phyloP scores from a whole-genome alignment of 1,140 invertebrate genomes.

The Calephelis virginiensis region DNA sequence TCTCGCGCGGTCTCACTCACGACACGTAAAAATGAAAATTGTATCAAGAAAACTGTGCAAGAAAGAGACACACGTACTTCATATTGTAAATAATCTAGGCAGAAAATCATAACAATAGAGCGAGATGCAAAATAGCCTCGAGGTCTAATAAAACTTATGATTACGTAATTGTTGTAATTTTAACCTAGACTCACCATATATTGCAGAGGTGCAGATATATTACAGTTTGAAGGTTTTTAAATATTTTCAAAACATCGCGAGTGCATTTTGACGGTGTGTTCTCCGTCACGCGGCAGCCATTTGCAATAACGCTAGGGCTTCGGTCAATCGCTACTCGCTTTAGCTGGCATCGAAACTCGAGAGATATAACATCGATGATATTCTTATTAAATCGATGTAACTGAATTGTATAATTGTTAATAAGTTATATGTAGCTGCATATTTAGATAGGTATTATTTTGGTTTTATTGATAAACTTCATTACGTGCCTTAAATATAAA shows the following conservation, averaged over 20 bases:
- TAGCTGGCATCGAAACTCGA: not conserved
- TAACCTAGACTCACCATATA: conserved; percentile 42
- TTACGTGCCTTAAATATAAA: too few relatives aligned
- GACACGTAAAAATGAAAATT: conserved; percentile 70
- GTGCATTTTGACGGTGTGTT: conserved; percentile 53
- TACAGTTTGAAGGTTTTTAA: conserved; percentile 36
- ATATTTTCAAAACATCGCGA: conserved; percentile 48
- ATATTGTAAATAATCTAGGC: conserved; percentile 67
- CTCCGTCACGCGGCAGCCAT: conserved; percentile 59
- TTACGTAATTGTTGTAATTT: conserved; percentile 46
- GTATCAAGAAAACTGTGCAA: conserved; percentile 58
- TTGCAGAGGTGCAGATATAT: conserved; percentile 23
- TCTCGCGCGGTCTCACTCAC: conserved; percentile 55
- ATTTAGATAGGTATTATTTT: too few relatives aligned
- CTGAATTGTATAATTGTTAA: too few relatives aligned
- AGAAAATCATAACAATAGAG: conserved; percentile 67
- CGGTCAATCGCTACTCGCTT: not conserved
- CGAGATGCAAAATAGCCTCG: conserved; percentile 44
- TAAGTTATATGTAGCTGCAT: too few relatives aligned
- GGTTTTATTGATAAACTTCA: too few relatives aligned
- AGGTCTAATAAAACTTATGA: conserved; percentile 49
- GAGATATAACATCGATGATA: not conserved
- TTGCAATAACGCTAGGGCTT: conserved; percentile 35
- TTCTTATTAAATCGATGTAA: not conserved
- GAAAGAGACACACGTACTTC: conserved; percentile 64